These are phyloP conservation scores for Aphelinus atriplicis DNA, from an alignment of 1,140 invertebrate genomes.

Conservation along the genomic window DNA sequence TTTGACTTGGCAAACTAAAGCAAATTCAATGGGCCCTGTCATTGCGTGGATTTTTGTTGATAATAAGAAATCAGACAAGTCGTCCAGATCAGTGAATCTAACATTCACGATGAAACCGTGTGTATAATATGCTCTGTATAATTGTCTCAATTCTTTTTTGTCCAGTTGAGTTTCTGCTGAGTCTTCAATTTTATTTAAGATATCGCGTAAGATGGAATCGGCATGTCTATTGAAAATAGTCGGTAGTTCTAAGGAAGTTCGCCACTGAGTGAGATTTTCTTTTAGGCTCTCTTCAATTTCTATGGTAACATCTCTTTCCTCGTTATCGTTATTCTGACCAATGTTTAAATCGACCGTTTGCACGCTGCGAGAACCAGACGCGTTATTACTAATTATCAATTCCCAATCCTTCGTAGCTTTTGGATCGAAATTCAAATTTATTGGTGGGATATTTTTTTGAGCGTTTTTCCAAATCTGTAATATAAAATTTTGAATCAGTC, in stretches of 20 bases:
- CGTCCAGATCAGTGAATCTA: constrained; percentile 50
- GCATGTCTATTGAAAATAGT: constrained; percentile 61
- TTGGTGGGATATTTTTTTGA: constrained; percentile 53
- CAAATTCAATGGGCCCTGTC: constrained; percentile 60
- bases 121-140: constrained; percentile 58
- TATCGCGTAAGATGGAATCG: constrained; percentile 50
- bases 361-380: constrained; percentile 41
- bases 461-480: constrained; percentile 61
- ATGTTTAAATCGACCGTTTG: constrained; percentile 53
- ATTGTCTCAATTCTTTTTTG: constrained; percentile 56
- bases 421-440: constrained; percentile 55
- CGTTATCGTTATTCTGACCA: constrained; percentile 39
- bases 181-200: constrained; percentile 46
- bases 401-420: constrained; percentile 59
- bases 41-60: constrained; percentile 57
- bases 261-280: constrained; percentile 54
- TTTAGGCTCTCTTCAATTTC: constrained; percentile 55
- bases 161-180: constrained; percentile 51
- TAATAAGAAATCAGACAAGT: constrained; percentile 52
- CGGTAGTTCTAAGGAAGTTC: constrained; percentile 51
- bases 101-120: constrained; percentile 60
- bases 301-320: constrained; percentile 34
- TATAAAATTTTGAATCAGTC: not conserved
- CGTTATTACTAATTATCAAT: constrained; percentile 39
- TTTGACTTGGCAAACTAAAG: constrained; percentile 55